Conservation (phyloP, 2,888 invertebrate species). For the Chrysolina haemoptera region DNA sequence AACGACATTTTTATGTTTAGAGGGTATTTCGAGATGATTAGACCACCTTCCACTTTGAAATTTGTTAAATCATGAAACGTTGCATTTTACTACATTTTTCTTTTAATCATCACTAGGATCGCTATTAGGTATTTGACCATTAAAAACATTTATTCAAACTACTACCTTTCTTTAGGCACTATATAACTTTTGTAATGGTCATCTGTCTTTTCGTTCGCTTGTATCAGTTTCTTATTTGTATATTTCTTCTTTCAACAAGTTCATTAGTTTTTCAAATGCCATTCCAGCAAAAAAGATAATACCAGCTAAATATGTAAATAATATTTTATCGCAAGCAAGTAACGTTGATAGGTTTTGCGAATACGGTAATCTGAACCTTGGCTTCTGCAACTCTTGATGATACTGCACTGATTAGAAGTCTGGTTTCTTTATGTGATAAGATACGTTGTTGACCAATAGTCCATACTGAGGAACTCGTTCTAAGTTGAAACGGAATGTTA, state of each 20-base stretch:
- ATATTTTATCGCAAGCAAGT: constrained; percentile 18
- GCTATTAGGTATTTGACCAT: too few species aligned
- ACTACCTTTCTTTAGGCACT: too few species aligned
- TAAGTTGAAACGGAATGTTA: constrained; percentile 24
- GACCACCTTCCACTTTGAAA: too few species aligned
- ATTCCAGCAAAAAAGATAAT: not conserved
- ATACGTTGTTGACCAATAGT: constrained; percentile 15
- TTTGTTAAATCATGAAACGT: too few species aligned
- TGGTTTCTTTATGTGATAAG: constrained; percentile 30
- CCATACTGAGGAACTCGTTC: not conserved
- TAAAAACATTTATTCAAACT: too few species aligned
- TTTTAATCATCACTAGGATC: too few species aligned
- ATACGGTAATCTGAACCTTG: too few species aligned
- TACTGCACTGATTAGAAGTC: constrained; percentile 29
- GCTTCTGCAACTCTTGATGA: constrained; percentile 28
- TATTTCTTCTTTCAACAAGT: not conserved
- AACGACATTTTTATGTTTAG: too few species aligned
- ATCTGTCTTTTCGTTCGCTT: too few species aligned
- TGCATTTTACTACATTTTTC: not conserved
- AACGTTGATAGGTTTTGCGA: constrained; percentile 2
- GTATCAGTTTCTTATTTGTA: too few species aligned
- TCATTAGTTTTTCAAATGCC: not conserved
- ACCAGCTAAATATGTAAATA: constrained; percentile 15
- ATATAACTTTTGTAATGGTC: too few species aligned
- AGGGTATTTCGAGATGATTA: too few species aligned